Evolutionary conservation across 2,113 vertebrate genomes (phyloP), one percentile per base, ranked within the genome.

Genomic region (Zapus hudsonius): DNA sequence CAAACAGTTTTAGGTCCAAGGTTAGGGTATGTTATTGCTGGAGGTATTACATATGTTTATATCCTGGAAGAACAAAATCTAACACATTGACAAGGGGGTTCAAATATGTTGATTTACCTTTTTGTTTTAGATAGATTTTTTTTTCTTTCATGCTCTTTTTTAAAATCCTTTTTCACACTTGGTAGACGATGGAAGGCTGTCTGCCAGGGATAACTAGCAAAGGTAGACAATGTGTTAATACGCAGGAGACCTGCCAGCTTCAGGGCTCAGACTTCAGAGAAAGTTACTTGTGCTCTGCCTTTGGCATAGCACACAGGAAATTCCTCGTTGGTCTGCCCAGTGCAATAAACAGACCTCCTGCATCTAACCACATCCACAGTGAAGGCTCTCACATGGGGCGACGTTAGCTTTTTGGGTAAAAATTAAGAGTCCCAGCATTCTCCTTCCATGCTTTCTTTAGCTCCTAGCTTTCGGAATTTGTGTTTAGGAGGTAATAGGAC

Each of bases 341-440:
- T 72, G 95, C 94, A 94, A 20, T 96, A 97, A 96, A 90, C 94
- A 95, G 91, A 94, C 90, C 96, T 96, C 83, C 91, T 96, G 44
- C 70, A 3, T 74, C 76, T 95, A 90, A 91, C 29, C 22, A 95
- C 87, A 78, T 95, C 94, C 33, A 12, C 23, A 19, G 66, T 9
- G 84, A 3, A 8, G 47, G 66, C 47, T 19, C 36, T 92, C 88
- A 25, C 70, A 36, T 27, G 78, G 87, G 78, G 76, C 75, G 89
- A 61, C 93, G 95, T 94, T 61, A 75, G 89, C 90, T 89, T 89
- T 84, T 89, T 22, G 7, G 23, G 1, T 84, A 67, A 89, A 87
- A 84, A 66, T 84, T 89, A 87, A 94, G 55, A 87, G 9, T 63
- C 90, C 87, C 78, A 64, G 74, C 69, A 38, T 96, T 90, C 89